phyloP scores from a whole-genome alignment of 2,888 invertebrate species.

The Hypercompe scribonia region DNA sequence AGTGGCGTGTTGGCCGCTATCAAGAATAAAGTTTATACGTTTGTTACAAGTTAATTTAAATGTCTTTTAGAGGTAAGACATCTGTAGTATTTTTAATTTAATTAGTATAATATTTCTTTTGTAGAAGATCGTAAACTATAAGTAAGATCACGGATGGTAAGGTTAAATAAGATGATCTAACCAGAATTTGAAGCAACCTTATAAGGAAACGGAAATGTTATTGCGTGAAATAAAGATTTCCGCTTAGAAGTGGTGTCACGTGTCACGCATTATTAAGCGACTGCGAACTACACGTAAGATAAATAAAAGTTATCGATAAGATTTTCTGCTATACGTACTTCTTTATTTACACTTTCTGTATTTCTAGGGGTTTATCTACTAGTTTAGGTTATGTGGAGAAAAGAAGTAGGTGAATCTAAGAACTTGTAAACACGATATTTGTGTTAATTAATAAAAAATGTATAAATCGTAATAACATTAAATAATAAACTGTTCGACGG shows the following conservation, averaged over 20 bases:
- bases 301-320: not conserved
- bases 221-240: not conserved
- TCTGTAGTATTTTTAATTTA: not conserved
- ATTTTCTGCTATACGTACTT: not conserved
- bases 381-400: too few relatives aligned
- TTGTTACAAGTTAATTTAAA: conserved; percentile 2
- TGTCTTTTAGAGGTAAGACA: not conserved
- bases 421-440: not conserved
- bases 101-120: not conserved
- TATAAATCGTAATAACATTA: too few relatives aligned
- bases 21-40: not conserved
- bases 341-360: not conserved
- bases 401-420: not conserved
- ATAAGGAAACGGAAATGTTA: not conserved
- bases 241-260: not conserved
- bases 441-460: not conserved
- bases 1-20: not conserved
- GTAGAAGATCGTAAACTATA: not conserved
- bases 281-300: not conserved
- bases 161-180: not conserved
- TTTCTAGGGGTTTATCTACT: too few relatives aligned
- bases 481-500: too few relatives aligned
- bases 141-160: not conserved
- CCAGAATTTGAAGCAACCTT: not conserved
- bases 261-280: conserved; percentile 4